Evolutionary conservation across 2,113 vertebrate genomes (phyloP), one percentile per base, ranked within the genome.

Genomic region (Andinoacara biseriatus): DNA sequence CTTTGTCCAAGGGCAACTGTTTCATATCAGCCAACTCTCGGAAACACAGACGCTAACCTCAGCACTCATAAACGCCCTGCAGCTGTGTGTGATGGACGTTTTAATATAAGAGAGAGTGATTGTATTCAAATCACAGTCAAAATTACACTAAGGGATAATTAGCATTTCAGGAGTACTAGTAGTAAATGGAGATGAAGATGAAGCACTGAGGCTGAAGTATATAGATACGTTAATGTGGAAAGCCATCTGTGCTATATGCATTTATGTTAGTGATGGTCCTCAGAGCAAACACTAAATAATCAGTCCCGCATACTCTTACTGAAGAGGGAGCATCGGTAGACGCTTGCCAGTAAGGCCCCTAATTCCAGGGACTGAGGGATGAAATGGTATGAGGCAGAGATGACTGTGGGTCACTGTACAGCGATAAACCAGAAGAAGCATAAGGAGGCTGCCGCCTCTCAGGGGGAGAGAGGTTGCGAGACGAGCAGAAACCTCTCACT

Each of bases 1-100:
- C 84, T 91, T 93, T 92, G 91, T 93, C 90, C 91, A 93, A 93
- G 93, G 93, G 93, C 93, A 91, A 93, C 90, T 86, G 84, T 88
- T 93, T 94, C 93, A 92, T 92, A 93, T 93, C 89, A 90, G 87
- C 90, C 74, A 88, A 86, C 80, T 81, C 86, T 91, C 49, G 58
- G 86, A 86, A 87, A 72, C 86, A 56, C 80, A 80, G 75, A 76
- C 61, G 65, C 78, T 69, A 84, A 89, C 80, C 86, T 90, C 72
- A 78, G 83, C 74, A 63, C 83, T 85, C 87, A 81, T 26, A 89
- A 83, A 81, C 74, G 89, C 81, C 87, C 86, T 74, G 84, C 80
- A 89, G 91, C 89, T 83, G 88, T 54, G 7, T 24, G 29, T 87
- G 89, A 93, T 86, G 86, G 82, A 91, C 77, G n/a, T 61, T 91